Percentiles rank a stretch among this genome's conserved stretches.
Evolutionary conservation across 2,797 vertebrate genomes (phyloP).

Genomic region (Cichlasoma orientale): DNA sequence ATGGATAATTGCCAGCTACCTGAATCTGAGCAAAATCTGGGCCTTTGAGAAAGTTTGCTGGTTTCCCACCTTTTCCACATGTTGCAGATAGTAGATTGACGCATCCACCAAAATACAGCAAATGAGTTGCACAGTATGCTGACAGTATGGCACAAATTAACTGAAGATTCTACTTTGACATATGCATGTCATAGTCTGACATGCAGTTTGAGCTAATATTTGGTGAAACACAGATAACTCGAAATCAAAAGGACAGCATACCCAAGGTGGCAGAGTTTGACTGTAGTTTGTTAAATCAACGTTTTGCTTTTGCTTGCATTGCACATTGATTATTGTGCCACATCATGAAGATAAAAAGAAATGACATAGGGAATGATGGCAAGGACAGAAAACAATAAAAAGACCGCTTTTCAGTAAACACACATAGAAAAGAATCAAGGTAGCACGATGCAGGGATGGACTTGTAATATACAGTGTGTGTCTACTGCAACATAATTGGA

Average conservation of each 20-base stretch:
- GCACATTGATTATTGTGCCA: not conserved
- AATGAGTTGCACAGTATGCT: too few relatives aligned
- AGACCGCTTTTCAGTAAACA: not conserved
- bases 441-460: not conserved
- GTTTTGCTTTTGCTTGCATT: not conserved
- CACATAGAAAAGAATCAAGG: too few relatives aligned
- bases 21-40: too few relatives aligned
- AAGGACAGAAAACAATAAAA: not conserved
- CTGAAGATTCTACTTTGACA: too few relatives aligned
- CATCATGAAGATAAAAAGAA: not conserved
- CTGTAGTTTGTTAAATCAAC: not conserved
- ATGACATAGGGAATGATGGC: not conserved
- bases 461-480: not conserved
- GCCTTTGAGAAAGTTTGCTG: too few relatives aligned
- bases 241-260: not conserved
- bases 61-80: too few relatives aligned
- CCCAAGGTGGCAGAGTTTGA: not conserved
- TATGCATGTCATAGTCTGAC: too few relatives aligned
- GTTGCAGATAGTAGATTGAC: too few relatives aligned
- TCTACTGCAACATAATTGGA: not conserved
- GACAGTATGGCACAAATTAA: too few relatives aligned
- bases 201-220: not conserved
- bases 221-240: not conserved
- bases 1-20: too few relatives aligned
- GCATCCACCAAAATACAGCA: too few relatives aligned